These are phyloP conservation scores for Tetragonisca angustula DNA, from an alignment of 2,888 invertebrate genomes.

Conservation along the genomic window DNA sequence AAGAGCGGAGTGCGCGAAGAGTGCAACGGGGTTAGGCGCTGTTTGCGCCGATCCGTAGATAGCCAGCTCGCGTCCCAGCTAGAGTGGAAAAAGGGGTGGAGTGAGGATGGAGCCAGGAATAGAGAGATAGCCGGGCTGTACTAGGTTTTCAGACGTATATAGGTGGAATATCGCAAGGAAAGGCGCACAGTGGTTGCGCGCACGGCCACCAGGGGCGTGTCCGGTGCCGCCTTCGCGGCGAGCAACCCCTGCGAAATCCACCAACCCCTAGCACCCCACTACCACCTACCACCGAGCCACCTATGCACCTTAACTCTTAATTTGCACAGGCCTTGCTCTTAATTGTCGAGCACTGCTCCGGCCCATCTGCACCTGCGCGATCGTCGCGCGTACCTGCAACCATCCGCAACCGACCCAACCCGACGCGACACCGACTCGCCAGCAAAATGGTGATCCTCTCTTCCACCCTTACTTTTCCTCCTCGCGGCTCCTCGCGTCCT, in stretches of 20 bases:
- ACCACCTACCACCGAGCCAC: conserved; percentile 59
- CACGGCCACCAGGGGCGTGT: conserved; percentile 81
- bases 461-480: not conserved
- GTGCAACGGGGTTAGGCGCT: conserved; percentile 61
- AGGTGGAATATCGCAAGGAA: conserved; percentile 74
- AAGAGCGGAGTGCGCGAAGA: conserved; percentile 56
- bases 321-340: conserved; percentile 77
- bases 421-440: conserved; percentile 27
- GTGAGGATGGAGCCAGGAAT: conserved; percentile 62
- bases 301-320: conserved; percentile 81
- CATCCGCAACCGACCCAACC: conserved; percentile 60
- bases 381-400: conserved; percentile 54
- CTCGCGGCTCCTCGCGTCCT: not conserved
- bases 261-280: conserved; percentile 77
- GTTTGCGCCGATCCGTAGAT: conserved; percentile 67
- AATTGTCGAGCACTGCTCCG: conserved; percentile 73
- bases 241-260: conserved; percentile 74
- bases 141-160: conserved; percentile 72
- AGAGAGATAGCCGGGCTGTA: conserved; percentile 70
- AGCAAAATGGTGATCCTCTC: conserved; percentile 47
- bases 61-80: conserved; percentile 56
- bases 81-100: conserved; percentile 65
- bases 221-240: conserved; percentile 81
- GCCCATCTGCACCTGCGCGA: conserved; percentile 73
- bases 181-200: conserved; percentile 81